Evolutionary conservation across 1,140 invertebrate genomes (phyloP).

Genomic region (Solenopsis fugax): DNA sequence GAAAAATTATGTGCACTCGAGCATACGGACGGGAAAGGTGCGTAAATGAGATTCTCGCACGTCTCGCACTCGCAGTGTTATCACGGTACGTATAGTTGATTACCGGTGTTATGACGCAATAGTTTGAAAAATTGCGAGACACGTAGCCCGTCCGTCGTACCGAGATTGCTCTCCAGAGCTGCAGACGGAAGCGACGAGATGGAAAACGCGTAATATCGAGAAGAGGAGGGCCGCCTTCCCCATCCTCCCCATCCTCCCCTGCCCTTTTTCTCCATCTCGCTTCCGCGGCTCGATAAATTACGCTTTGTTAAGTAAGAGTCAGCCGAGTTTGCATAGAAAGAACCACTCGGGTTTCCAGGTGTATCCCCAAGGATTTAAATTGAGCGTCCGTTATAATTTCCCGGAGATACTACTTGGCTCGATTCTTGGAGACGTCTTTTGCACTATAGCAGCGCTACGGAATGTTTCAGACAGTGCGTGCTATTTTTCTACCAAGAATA

Average conservation of each 20-base stretch:
- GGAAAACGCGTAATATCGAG: constrained; percentile 62
- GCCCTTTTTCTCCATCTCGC: constrained; percentile 18
- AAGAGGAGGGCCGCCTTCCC: constrained; percentile 24
- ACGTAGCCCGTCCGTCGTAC: constrained; percentile 59
- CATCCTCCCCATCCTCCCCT: background rate
- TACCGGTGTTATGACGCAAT: constrained; percentile 52
- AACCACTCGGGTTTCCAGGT: constrained; percentile 65
- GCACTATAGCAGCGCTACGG: background rate
- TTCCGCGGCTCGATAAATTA: constrained; percentile 67
- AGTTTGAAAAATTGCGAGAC: constrained; percentile 63
- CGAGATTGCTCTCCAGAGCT: constrained; percentile 54
- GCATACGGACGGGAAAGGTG: background rate
- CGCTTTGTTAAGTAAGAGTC: constrained; percentile 71
- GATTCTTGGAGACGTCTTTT: constrained; percentile 42
- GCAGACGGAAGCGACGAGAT: constrained; percentile 54
- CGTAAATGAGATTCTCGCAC: constrained; percentile 50
- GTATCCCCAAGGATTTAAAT: constrained; percentile 68
- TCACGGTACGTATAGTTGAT: constrained; percentile 53
- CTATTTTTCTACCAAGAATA: constrained; percentile 4
- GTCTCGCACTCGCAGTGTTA: constrained; percentile 54
- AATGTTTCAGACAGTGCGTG: background rate
- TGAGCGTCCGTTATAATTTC: constrained; percentile 69
- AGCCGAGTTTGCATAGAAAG: constrained; percentile 71
- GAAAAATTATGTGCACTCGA: constrained; percentile 43
- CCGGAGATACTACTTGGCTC: constrained; percentile 46